phyloP scores from a whole-genome alignment of 2,113 vertebrate genomes.

The Rhagologus leucostigma region DNA sequence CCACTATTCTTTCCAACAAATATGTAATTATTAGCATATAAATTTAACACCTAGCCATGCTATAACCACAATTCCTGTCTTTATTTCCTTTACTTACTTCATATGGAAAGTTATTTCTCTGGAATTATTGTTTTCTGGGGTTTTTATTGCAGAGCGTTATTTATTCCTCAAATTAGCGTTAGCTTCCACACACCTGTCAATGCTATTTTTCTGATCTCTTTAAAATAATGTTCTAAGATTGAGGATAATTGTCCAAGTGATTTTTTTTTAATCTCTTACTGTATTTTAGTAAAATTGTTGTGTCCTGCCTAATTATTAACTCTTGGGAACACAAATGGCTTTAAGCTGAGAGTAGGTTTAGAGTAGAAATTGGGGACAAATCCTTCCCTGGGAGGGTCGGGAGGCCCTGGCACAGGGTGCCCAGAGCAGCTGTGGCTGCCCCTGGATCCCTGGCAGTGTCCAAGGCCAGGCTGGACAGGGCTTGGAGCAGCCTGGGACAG shows the following conservation, averaged over 20 bases:
- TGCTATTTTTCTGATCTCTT: neutral
- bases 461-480: neutral
- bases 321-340: neutral
- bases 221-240: neutral
- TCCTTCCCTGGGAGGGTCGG: neutral
- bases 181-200: neutral
- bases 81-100: neutral
- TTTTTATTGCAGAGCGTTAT: neutral
- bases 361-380: neutral
- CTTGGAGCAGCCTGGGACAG: neutral
- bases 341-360: neutral
- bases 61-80: neutral
- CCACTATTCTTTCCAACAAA: neutral
- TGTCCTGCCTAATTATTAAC: neutral
- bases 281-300: neutral
- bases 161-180: neutral
- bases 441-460: neutral
- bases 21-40: constrained; percentile 9
- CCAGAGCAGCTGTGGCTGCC: neutral
- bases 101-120: neutral
- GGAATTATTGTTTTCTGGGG: neutral
- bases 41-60: neutral
- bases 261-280: neutral
- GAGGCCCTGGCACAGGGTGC: neutral
- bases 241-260: neutral